A percentile compares a stretch with the other conserved stretches of the same genome.
Evolutionary conservation across 2,888 invertebrate genomes (phyloP).

Genomic region (Mesoligia furuncula): DNA sequence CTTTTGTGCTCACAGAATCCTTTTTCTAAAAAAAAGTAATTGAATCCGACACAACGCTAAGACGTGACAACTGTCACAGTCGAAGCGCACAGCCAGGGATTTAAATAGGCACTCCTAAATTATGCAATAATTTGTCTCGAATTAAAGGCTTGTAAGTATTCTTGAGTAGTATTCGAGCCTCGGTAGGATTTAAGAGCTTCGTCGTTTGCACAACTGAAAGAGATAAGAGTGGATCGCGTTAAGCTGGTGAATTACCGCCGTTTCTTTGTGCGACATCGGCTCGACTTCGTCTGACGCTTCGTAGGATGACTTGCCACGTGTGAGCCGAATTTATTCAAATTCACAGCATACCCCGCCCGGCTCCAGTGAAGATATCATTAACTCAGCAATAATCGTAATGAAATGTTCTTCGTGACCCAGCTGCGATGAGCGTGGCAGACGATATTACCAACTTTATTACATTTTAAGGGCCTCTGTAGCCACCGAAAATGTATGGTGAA

Average conservation of each 20-base stretch:
- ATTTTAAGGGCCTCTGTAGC: conserved; percentile 75
- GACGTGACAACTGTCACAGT: conserved; percentile 61
- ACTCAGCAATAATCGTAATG: conserved; percentile 84
- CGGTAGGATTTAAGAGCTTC: conserved; percentile 82
- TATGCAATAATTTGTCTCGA: conserved; percentile 82
- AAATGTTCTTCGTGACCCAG: conserved; percentile 81
- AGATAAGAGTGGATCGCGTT: conserved; percentile 82
- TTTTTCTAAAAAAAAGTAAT: conserved; percentile 56
- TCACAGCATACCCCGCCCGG: conserved; percentile 77
- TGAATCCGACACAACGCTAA: conserved; percentile 62
- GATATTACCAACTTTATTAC: conserved; percentile 80
- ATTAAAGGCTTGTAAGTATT: conserved; percentile 83
- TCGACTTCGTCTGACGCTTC: conserved; percentile 69
- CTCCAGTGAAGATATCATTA: conserved; percentile 82
- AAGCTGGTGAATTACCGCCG: conserved; percentile 82
- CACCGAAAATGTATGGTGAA: conserved; percentile 66
- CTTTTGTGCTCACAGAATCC: conserved; percentile 33
- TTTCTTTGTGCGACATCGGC: conserved; percentile 78
- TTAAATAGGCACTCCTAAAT: conserved; percentile 73
- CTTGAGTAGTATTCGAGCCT: conserved; percentile 79
- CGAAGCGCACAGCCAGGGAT: conserved; percentile 56
- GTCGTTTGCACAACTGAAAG: conserved; percentile 80
- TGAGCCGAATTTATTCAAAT: conserved; percentile 83
- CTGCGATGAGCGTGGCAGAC: conserved; percentile 73
- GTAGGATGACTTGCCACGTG: conserved; percentile 73